These are phyloP conservation scores for Zaprionus davidi DNA, from an alignment of 1,140 invertebrate genomes.

Conservation along the genomic window DNA sequence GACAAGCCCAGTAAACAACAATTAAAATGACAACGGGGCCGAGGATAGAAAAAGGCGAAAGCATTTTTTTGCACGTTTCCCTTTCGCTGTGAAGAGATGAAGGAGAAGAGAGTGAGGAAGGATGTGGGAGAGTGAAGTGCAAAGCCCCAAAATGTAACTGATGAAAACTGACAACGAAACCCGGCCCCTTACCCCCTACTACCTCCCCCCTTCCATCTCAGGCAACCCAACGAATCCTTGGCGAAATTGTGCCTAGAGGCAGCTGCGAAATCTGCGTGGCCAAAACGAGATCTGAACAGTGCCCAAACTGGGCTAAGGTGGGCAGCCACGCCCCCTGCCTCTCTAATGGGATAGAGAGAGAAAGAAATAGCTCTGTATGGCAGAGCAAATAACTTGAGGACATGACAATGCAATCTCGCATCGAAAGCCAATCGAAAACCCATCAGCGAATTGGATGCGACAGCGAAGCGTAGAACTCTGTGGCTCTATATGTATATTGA, in stretches of 20 bases:
- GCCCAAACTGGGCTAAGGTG: background rate
- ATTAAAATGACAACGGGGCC: constrained; percentile 77
- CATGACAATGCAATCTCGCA: constrained; percentile 75
- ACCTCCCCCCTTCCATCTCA: background rate
- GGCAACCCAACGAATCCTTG: background rate
- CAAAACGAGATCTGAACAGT: constrained; percentile 4
- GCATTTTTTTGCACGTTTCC: constrained; percentile 61
- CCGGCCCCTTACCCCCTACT: background rate
- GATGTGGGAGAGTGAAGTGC: background rate
- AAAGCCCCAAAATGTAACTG: constrained; percentile 49
- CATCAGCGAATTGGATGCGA: constrained; percentile 18
- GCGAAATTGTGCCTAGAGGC: constrained; percentile 75
- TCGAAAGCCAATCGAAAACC: constrained; percentile 43
- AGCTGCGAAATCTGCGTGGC: constrained; percentile 44
- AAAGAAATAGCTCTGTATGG: background rate
- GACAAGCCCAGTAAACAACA: constrained; percentile 82
- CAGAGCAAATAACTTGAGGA: constrained; percentile 71
- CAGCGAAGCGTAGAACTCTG: background rate
- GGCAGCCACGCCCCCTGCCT: background rate
- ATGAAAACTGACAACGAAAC: constrained; percentile 69
- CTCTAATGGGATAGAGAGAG: background rate
- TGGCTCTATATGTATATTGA: too few relatives aligned
- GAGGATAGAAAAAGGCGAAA: constrained; percentile 52
- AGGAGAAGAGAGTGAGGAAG: background rate
- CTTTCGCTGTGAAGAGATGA: constrained; percentile 36